These are phyloP conservation scores for Gonatopus flavifemur DNA, from an alignment of 1,140 invertebrate species.

Conservation along the genomic window DNA sequence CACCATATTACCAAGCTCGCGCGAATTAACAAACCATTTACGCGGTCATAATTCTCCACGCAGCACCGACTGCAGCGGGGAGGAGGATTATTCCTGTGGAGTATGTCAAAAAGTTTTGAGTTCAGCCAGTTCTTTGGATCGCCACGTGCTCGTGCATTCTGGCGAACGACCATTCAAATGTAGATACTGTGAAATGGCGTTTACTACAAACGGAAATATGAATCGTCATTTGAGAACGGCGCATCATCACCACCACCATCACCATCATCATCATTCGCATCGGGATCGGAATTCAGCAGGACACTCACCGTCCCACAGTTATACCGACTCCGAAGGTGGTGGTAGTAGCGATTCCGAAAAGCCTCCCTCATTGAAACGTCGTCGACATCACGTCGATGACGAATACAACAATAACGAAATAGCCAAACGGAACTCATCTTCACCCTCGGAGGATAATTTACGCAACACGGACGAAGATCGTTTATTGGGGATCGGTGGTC, in stretches of 20 bases:
- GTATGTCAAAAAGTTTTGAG: conserved; percentile 64
- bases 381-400: conserved; percentile 52
- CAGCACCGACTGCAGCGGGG: conserved; percentile 43
- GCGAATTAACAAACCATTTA: conserved; percentile 65
- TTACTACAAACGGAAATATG: conserved; percentile 89
- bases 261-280: too few species aligned
- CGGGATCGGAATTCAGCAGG: conserved; percentile 44
- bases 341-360: conserved; percentile 57
- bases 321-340: conserved; percentile 44
- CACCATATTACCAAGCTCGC: conserved; percentile 53
- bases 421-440: conserved; percentile 41
- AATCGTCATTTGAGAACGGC: conserved; percentile 78
- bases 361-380: conserved; percentile 45
- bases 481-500: too few species aligned
- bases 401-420: conserved; percentile 55
- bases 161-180: conserved; percentile 78
- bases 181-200: conserved; percentile 76
- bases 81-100: conserved; percentile 51
- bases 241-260: conserved; percentile 31
- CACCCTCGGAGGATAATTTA: conserved; percentile 14
- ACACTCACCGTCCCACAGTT: conserved; percentile 36
- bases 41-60: conserved; percentile 59
- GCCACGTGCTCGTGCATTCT: conserved; percentile 75
- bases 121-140: conserved; percentile 75
- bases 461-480: too few species aligned